Conservation (phyloP, 2,888 invertebrate genomes). For the Chymomyza procnemis region DNA sequence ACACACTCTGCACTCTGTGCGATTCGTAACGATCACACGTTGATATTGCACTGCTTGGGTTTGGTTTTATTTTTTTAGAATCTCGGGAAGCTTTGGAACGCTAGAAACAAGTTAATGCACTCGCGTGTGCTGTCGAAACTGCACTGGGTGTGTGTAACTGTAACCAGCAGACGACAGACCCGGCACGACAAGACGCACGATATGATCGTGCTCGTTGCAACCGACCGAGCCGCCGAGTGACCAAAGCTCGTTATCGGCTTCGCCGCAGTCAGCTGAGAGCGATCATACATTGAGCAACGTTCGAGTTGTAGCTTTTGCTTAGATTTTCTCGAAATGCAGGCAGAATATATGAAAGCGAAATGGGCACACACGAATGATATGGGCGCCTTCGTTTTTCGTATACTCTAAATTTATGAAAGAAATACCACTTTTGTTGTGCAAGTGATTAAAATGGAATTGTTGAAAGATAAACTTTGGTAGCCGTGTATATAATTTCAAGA, state of each 20-base stretch:
- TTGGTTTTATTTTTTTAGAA: background rate
- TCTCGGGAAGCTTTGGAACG: background rate
- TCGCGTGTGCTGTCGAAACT: background rate
- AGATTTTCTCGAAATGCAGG: constrained; percentile 24
- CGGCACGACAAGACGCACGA: background rate
- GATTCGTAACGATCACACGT: background rate
- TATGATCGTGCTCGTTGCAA: background rate
- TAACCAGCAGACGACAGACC: background rate
- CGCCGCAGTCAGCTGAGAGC: constrained; percentile 20
- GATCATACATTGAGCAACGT: constrained; percentile 18
- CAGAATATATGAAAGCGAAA: background rate
- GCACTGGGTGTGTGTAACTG: background rate
- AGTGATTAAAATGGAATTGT: no score
- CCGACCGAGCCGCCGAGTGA: constrained; percentile 1
- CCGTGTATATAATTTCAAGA: no score
- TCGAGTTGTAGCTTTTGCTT: constrained; percentile 19
- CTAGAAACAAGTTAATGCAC: background rate
- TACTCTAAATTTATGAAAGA: no score
- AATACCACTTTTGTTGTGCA: no score
- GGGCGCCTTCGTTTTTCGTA: no score
- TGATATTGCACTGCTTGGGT: background rate
- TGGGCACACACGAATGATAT: background rate
- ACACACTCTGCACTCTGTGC: background rate
- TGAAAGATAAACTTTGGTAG: no score
- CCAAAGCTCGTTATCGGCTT: constrained; percentile 16